Evolutionary conservation across 2,888 invertebrate species (phyloP).

Genomic region (Platycheirus rosarum): DNA sequence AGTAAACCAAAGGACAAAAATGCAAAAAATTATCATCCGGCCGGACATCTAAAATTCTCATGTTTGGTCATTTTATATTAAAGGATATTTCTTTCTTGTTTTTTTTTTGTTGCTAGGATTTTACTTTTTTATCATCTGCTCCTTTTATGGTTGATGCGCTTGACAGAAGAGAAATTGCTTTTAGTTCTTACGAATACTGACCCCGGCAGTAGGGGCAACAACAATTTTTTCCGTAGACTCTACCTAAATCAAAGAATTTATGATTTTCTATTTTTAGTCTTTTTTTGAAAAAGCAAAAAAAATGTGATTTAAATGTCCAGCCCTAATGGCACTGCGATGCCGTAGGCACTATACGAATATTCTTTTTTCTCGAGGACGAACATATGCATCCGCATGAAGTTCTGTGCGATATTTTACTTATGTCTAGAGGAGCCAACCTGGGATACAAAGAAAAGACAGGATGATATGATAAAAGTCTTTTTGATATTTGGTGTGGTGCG

Average conservation of each 20-base stretch:
- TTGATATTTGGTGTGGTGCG: constrained; percentile 39
- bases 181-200: constrained; percentile 58
- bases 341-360: constrained; percentile 57
- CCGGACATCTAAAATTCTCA: constrained; percentile 72
- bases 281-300: constrained; percentile 56
- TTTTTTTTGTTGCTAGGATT: constrained; percentile 28
- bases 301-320: constrained; percentile 70
- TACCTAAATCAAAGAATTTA: constrained; percentile 70
- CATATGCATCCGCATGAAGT: constrained; percentile 46
- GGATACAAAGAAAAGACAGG: constrained; percentile 57
- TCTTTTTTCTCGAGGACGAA: constrained; percentile 32
- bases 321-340: constrained; percentile 60
- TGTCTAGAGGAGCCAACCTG: constrained; percentile 37
- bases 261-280: constrained; percentile 56
- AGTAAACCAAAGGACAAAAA: constrained; percentile 55
- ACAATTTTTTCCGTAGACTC: constrained; percentile 39
- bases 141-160: constrained; percentile 69
- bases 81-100: constrained; percentile 65
- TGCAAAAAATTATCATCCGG: constrained; percentile 71
- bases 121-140: constrained; percentile 52
- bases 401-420: constrained; percentile 38
- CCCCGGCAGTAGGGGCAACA: constrained; percentile 28
- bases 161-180: constrained; percentile 73
- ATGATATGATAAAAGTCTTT: constrained; percentile 66
- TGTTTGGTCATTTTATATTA: constrained; percentile 74